phyloP scores from a whole-genome alignment of 92 coral and sea anemone genomes.

The Paramuricea clavata region DNA sequence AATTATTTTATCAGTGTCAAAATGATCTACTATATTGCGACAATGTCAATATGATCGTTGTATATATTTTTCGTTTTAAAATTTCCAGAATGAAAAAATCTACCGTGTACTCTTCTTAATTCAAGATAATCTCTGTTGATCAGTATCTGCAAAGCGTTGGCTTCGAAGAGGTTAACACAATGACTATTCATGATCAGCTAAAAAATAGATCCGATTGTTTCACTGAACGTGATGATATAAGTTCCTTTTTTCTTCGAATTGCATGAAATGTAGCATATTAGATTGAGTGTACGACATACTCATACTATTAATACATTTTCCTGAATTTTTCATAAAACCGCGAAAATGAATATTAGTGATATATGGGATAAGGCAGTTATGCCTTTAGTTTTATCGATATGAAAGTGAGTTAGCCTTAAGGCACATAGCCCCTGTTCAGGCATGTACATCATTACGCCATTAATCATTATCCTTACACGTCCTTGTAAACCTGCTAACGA shows the following conservation, averaged over 20 bases:
- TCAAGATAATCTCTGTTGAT: not conserved
- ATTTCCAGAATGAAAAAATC: not conserved
- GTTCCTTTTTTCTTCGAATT: not conserved
- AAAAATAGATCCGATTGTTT: not conserved
- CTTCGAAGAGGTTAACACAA: not conserved
- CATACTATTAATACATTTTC: no score
- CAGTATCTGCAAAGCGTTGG: not conserved
- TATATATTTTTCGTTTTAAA: not conserved
- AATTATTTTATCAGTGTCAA: not conserved
- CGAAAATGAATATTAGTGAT: no score
- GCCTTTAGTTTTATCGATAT: no score
- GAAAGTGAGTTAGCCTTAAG: no score
- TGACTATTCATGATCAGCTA: not conserved
- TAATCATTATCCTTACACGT: not conserved
- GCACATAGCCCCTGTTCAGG: no score
- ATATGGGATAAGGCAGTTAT: no score
- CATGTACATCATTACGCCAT: not conserved
- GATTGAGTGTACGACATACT: not conserved
- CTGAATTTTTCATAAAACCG: no score
- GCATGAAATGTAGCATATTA: constrained; percentile 1
- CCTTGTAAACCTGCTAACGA: not conserved
- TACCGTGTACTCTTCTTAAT: not conserved
- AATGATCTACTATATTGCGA: not conserved
- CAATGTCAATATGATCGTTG: not conserved
- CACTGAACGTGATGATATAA: not conserved